A percentile compares a stretch with the other conserved stretches of the same genome.
Conservation (phyloP, 2,888 invertebrate genomes). For the Sarcophaga rosellei region DNA sequence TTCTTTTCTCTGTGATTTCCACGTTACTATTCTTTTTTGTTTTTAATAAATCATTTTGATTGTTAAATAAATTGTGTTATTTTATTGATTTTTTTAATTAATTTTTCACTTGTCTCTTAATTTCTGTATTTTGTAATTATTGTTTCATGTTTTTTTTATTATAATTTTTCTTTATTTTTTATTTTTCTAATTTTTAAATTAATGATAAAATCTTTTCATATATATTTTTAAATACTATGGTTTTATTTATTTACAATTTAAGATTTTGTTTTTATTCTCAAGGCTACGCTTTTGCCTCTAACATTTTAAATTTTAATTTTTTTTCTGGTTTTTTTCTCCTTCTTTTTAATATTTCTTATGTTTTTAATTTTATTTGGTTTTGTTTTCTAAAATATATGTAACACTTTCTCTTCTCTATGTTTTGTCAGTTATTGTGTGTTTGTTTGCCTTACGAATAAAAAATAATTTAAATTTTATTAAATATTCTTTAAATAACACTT, state of each 20-base stretch:
- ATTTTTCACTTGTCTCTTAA: background rate
- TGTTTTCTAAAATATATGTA: slow-evolving; percentile 19
- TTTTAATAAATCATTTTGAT: slow-evolving; percentile 20
- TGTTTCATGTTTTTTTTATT: slow-evolving; percentile 40
- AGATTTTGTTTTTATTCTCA: no score
- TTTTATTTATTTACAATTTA: slow-evolving; percentile 38
- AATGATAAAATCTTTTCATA: slow-evolving; percentile 36
- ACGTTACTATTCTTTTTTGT: background rate
- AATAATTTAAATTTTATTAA: no score
- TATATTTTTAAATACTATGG: slow-evolving; percentile 9
- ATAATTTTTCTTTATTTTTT: background rate
- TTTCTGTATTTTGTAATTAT: slow-evolving; percentile 44
- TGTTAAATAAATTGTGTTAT: slow-evolving; percentile 12
- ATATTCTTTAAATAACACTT: no score
- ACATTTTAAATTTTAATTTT: background rate
- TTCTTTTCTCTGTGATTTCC: background rate
- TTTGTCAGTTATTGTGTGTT: background rate
- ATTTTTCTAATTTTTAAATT: background rate
- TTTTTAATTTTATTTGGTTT: slow-evolving; percentile 41
- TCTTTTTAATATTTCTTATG: slow-evolving; percentile 8
- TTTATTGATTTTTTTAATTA: background rate
- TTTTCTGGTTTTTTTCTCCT: background rate
- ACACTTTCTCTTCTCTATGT: slow-evolving; percentile 15
- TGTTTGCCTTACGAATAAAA: no score
- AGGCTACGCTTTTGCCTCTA: background rate